Evolutionary conservation across 2,888 invertebrate genomes (phyloP).

Genomic region (Zelleria hepariella): DNA sequence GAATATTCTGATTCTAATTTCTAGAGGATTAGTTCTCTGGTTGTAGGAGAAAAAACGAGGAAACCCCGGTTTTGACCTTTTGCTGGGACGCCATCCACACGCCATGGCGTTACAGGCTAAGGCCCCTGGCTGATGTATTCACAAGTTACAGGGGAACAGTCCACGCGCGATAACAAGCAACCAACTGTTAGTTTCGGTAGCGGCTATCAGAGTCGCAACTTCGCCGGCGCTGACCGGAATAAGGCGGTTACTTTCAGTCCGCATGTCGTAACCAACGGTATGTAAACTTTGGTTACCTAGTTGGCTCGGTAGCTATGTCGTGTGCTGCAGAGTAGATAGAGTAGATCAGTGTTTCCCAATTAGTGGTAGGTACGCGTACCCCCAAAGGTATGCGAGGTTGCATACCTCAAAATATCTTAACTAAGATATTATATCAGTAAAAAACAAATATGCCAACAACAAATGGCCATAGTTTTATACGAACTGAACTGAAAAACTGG

Average conservation of each 20-base stretch:
- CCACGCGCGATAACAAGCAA: background rate
- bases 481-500: too few relatives aligned
- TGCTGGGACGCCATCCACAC: too few relatives aligned
- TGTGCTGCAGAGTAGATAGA: background rate
- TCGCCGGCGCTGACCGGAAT: slow-evolving; percentile 33
- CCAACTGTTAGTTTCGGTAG: slow-evolving; percentile 23
- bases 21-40: too few relatives aligned
- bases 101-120: too few relatives aligned
- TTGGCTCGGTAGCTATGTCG: background rate
- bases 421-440: too few relatives aligned
- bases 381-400: too few relatives aligned
- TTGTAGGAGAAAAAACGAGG: too few relatives aligned
- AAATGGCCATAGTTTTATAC: background rate
- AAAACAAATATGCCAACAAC: background rate
- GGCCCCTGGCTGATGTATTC: background rate
- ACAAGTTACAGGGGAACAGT: background rate
- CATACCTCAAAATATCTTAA: too few relatives aligned
- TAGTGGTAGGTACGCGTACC: too few relatives aligned
- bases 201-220: slow-evolving; percentile 42
- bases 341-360: background rate
- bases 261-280: background rate
- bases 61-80: too few relatives aligned
- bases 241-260: slow-evolving; percentile 6
- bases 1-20: too few relatives aligned
- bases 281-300: background rate